A percentile compares a stretch with the other conserved stretches of the same genome.
These are phyloP conservation scores for Smittia aterrima DNA, from an alignment of 2,888 invertebrate genomes.

Conservation along the genomic window DNA sequence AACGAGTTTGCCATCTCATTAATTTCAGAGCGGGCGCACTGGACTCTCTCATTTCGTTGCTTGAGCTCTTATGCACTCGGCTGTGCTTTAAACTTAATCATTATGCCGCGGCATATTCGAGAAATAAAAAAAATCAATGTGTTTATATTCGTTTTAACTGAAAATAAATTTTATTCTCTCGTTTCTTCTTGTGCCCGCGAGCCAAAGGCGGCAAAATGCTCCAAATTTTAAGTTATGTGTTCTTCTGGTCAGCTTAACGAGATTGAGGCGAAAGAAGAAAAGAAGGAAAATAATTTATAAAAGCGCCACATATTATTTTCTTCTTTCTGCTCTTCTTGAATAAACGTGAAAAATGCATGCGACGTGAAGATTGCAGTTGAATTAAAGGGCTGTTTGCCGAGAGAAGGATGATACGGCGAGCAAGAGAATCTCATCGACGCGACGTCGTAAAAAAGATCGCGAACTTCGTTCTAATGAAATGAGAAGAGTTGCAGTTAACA, in stretches of 20 bases:
- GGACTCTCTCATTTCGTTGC: slow-evolving; percentile 28
- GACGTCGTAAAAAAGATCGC: no score
- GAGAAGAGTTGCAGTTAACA: background rate
- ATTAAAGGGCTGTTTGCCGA: slow-evolving; percentile 11
- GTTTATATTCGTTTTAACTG: slow-evolving; percentile 41
- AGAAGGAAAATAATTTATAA: slow-evolving; percentile 21
- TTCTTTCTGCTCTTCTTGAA: slow-evolving; percentile 1
- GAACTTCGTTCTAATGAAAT: slow-evolving; percentile 6
- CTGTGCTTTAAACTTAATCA: slow-evolving; percentile 40
- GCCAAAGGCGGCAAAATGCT: slow-evolving; percentile 38
- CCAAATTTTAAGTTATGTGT: slow-evolving; percentile 33
- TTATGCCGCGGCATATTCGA: slow-evolving; percentile 33
- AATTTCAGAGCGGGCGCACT: slow-evolving; percentile 30
- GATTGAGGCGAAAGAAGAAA: slow-evolving; percentile 20
- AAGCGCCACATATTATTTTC: slow-evolving; percentile 31
- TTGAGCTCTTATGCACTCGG: slow-evolving; percentile 18
- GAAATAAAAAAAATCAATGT: slow-evolving; percentile 37
- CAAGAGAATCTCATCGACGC: background rate
- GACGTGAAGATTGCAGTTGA: slow-evolving; percentile 25
- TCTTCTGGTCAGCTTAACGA: slow-evolving; percentile 31
- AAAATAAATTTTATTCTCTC: slow-evolving; percentile 34
- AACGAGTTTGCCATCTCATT: slow-evolving; percentile 42
- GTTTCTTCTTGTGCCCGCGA: slow-evolving; percentile 31
- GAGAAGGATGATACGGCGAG: background rate
- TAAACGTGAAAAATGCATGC: slow-evolving; percentile 2